These are phyloP conservation scores for Pogoniulus pusillus DNA, from an alignment of 2,797 vertebrate species.

Conservation along the genomic window DNA sequence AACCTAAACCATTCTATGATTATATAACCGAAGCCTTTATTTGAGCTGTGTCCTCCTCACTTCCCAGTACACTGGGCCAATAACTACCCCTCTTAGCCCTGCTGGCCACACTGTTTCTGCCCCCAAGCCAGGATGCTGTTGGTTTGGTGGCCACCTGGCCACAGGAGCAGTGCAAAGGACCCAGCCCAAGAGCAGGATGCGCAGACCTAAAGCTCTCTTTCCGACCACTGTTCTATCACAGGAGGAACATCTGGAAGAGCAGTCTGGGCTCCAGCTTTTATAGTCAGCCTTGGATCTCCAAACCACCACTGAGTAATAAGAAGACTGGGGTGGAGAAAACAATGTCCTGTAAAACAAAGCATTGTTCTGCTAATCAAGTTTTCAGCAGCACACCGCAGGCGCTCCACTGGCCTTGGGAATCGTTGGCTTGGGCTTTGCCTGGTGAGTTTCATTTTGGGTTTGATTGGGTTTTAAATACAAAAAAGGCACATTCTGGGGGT, in stretches of 20 bases:
- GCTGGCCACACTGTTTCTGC: no score
- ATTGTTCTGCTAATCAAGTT: conserved; percentile 70
- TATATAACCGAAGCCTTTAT: no score
- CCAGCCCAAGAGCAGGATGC: neutral
- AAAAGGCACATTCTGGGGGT: conserved; percentile 1
- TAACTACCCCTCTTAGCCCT: no score
- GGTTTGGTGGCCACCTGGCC: no score
- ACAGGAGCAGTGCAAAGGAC: neutral
- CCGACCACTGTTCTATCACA: neutral
- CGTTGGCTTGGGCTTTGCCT: conserved; percentile 62
- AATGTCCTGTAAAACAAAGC: conserved; percentile 63
- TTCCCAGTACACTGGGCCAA: no score
- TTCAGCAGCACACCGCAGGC: conserved; percentile 57
- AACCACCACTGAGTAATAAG: conserved; percentile 42
- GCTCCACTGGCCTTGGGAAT: conserved; percentile 33
- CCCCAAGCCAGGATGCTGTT: no score
- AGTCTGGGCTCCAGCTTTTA: neutral
- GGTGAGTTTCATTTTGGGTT: conserved; percentile 44
- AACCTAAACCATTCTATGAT: no score
- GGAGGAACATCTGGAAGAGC: neutral
- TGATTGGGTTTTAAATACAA: conserved; percentile 33
- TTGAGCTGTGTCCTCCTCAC: no score
- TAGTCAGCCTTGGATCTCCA: conserved; percentile 11
- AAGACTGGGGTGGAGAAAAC: conserved; percentile 45
- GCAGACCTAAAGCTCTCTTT: neutral